Percentiles rank a stretch among this genome's conserved stretches.
These are phyloP conservation scores for Atherinomorus stipes DNA, from an alignment of 2,113 vertebrate species.

Conservation along the genomic window DNA sequence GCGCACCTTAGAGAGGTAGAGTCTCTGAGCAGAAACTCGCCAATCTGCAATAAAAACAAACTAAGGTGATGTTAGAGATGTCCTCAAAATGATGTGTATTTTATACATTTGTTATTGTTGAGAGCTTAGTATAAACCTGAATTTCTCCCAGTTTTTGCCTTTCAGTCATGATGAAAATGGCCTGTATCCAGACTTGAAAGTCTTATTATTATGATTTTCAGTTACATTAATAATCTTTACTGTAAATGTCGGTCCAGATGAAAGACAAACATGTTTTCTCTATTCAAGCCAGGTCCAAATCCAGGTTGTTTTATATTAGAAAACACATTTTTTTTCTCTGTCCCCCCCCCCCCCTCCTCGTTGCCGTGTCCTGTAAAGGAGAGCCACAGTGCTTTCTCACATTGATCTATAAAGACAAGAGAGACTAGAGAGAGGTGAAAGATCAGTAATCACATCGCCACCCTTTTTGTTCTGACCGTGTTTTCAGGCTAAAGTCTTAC, in stretches of 20 bases:
- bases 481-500: constrained; percentile 33
- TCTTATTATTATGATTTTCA: not conserved
- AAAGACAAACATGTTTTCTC: constrained; percentile 2
- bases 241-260: not conserved
- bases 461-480: constrained; percentile 27
- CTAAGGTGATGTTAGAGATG: no score
- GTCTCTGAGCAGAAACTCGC: not conserved
- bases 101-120: no score
- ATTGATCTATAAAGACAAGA: constrained; percentile 5
- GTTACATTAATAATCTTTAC: not conserved
- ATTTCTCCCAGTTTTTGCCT: no score
- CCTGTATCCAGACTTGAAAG: not conserved
- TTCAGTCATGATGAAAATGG: not conserved
- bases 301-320: no score
- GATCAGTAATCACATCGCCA: not conserved
- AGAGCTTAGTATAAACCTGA: not conserved
- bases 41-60: constrained; percentile 5
- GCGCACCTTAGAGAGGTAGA: no score
- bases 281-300: constrained; percentile 5
- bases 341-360: constrained; percentile 4
- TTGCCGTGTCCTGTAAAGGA: not conserved
- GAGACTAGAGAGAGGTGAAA: constrained; percentile 10
- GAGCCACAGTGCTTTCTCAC: not conserved
- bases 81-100: no score
- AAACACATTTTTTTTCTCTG: not conserved